These are phyloP conservation scores for Rynchops niger DNA, from an alignment of 2,113 vertebrate species.

Conservation along the genomic window DNA sequence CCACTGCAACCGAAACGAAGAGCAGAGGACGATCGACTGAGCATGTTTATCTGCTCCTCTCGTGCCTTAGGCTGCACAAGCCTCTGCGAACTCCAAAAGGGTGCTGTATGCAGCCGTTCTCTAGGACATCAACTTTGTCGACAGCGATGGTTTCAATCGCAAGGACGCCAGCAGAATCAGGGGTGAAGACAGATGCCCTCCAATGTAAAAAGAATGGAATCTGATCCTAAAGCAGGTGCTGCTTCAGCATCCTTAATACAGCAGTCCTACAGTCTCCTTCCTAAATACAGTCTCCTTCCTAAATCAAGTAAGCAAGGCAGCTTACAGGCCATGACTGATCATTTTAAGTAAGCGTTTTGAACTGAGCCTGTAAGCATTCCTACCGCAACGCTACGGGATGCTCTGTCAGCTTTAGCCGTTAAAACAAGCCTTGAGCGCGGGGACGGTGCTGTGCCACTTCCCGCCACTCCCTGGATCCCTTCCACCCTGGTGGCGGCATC, in stretches of 20 bases:
- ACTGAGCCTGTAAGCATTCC: background rate
- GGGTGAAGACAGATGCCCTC: background rate
- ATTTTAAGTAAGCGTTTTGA: background rate
- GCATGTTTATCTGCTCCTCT: background rate
- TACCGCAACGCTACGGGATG: background rate
- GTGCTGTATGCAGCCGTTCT: background rate
- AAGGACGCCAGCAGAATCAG: background rate
- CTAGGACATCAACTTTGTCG: background rate
- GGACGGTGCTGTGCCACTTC: background rate
- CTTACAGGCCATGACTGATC: background rate
- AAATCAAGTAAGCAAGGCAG: background rate
- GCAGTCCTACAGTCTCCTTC: background rate
- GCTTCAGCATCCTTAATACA: background rate
- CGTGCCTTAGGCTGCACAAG: background rate
- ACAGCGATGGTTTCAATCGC: background rate
- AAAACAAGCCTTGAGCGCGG: background rate
- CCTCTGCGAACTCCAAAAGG: background rate
- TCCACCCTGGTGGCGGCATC: conserved; percentile 48
- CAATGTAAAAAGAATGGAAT: background rate
- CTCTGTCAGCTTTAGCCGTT: conserved; percentile 13
- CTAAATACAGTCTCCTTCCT: background rate
- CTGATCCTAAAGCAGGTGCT: background rate
- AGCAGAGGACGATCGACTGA: background rate
- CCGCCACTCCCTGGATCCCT: conserved; percentile 17
- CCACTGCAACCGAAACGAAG: background rate